A percentile compares a stretch with the other conserved stretches of the same genome.
These are phyloP conservation scores for Lasioglossum albipes DNA, from an alignment of 1,140 invertebrate species.

Conservation along the genomic window DNA sequence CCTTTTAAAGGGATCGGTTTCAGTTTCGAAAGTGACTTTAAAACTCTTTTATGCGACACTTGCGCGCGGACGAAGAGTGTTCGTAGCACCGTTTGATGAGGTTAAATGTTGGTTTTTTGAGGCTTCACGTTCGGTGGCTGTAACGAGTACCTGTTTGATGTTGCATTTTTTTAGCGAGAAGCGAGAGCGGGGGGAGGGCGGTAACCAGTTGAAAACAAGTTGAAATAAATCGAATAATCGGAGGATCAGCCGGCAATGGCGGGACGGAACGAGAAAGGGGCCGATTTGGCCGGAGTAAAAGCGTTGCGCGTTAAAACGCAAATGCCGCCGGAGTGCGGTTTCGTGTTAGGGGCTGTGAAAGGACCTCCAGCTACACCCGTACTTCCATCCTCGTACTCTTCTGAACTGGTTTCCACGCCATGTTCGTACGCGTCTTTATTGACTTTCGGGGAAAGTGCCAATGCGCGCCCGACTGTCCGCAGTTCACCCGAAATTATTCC, in stretches of 20 bases:
- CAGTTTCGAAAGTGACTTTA: too few species aligned
- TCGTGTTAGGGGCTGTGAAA: conserved; percentile 43
- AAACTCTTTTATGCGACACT: too few species aligned
- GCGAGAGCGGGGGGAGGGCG: not conserved
- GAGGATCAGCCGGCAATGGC: not conserved
- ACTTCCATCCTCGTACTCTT: not conserved
- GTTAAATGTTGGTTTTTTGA: not conserved
- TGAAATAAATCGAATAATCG: conserved; percentile 42
- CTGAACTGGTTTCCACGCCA: not conserved
- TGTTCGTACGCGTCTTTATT: conserved; percentile 35
- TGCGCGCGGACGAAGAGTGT: too few species aligned
- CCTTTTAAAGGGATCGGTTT: too few species aligned
- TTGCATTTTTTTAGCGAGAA: not conserved
- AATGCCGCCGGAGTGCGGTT: conserved; percentile 50
- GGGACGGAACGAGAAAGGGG: not conserved
- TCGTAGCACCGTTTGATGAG: too few species aligned
- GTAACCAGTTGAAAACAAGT: conserved; percentile 12
- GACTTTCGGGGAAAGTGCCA: not conserved
- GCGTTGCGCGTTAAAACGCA: conserved; percentile 43
- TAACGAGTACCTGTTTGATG: not conserved
- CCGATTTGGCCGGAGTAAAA: conserved; percentile 36
- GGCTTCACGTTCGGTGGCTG: not conserved
- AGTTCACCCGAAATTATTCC: not conserved
- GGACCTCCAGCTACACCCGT: conserved; percentile 16
- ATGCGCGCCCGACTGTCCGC: not conserved